phyloP scores from a whole-genome alignment of 1,140 invertebrate species.

The Monomorium pharaonis region DNA sequence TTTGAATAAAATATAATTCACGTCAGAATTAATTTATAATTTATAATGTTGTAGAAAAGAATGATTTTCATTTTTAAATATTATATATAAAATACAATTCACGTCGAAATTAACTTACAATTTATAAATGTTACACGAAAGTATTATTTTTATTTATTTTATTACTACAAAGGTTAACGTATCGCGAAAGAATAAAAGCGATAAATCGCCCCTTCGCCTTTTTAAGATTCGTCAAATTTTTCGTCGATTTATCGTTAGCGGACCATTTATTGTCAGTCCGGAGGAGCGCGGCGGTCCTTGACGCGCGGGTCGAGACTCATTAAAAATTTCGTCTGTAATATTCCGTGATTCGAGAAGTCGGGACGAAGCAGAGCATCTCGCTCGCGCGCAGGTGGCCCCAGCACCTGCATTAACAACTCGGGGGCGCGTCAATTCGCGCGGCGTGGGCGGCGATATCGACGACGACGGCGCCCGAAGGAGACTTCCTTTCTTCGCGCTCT shows the following conservation, averaged over 20 bases:
- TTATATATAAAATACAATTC: not conserved
- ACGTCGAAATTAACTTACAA: not conserved
- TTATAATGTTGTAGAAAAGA: not conserved
- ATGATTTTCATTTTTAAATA: not conserved
- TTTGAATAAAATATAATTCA: not conserved
- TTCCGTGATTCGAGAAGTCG: constrained; percentile 12
- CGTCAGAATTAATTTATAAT: not conserved
- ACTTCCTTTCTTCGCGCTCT: constrained; percentile 39
- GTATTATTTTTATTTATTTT: not conserved
- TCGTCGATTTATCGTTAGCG: not conserved
- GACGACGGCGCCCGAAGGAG: not conserved
- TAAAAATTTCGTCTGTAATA: constrained; percentile 18
- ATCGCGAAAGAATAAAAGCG: not conserved
- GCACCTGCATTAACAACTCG: not conserved
- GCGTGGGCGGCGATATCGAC: constrained; percentile 5
- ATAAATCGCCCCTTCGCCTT: too few species aligned
- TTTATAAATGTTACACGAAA: not conserved
- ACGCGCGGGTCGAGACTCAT: not conserved
- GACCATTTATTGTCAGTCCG: not conserved
- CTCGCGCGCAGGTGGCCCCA: not conserved
- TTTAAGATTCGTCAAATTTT: not conserved
- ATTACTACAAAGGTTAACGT: not conserved
- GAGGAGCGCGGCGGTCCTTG: not conserved
- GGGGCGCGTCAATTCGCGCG: constrained; percentile 30
- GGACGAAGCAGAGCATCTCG: not conserved